These are phyloP conservation scores for Carettochelys insculpta DNA, from an alignment of 2,113 vertebrate genomes.

Conservation along the genomic window DNA sequence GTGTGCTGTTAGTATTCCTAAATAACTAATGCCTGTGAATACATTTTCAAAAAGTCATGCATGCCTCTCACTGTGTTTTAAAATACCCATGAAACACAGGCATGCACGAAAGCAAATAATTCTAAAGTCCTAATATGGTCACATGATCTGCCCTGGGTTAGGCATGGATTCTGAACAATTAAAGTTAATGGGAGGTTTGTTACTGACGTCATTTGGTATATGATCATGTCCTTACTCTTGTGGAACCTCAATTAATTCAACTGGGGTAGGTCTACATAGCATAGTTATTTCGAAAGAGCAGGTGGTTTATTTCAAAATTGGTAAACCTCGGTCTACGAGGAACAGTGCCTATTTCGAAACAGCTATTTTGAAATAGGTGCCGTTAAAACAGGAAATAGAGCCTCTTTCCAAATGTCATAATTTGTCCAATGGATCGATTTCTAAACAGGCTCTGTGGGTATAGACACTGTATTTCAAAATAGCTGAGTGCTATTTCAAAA, in stretches of 20 bases:
- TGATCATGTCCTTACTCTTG: neutral
- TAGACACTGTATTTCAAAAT: too few species aligned
- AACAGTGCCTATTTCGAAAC: too few species aligned
- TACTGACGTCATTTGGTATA: neutral
- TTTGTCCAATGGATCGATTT: too few species aligned
- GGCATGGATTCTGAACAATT: accelerated
- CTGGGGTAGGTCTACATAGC: too few species aligned
- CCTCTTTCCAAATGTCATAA: too few species aligned
- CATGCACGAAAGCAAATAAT: neutral
- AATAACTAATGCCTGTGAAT: constrained; percentile 15
- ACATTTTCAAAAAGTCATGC: neutral
- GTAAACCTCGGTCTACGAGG: too few species aligned
- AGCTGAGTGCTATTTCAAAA: too few species aligned
- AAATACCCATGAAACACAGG: neutral
- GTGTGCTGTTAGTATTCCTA: constrained; percentile 6
- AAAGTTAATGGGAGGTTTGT: neutral
- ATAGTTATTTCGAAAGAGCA: too few species aligned
- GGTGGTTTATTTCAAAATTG: too few species aligned
- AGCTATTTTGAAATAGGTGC: too few species aligned
- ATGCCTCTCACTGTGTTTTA: neutral
- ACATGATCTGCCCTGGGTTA: neutral
- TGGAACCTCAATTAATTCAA: neutral
- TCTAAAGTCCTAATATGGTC: neutral
- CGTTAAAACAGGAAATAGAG: too few species aligned
- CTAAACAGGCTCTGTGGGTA: too few species aligned